Base-by-base conservation (phyloP, 2,113 vertebrate species). In the Daphoenositta chrysoptera region DNA sequence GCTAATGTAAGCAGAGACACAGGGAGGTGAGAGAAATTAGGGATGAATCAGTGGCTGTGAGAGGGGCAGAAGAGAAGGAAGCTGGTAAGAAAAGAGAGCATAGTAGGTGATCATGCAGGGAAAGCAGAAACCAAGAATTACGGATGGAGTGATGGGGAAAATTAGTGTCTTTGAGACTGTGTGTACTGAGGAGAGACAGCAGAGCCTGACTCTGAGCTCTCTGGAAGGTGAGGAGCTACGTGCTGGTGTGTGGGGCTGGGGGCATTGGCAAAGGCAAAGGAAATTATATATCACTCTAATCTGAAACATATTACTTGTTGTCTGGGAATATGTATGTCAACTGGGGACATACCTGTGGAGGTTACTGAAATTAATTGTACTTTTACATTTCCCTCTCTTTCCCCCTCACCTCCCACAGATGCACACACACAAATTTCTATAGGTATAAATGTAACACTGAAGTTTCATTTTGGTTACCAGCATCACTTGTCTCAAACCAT, bases 71-170 rank as follows among this genome's bases (percentile, higher is more conserved):
- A 57, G 33, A 76, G 45, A 40, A 92, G 9, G 33, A 54, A 70
- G 23, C 8, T 65, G 16, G 23, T 31, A 64, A 65, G 60, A 72
- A 56, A 69, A 86, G 27, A 53, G 22, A 75, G 15, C 0, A 1
- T 11, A 39, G n/a, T 2, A 1, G 9, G 45, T n/a, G 21, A 11
- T 37, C 18, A 11, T 6, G 19, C 10, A 77, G 18, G 6, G 30
- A 33, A 83, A 77, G 37, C 2, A 48, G n/a, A 80, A 91, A 80
- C 37, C 18, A 23, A 73, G 54, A 72, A 23, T 15, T 45, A 37
- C 0, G 1, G 26, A 4, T 53, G 26, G 33, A 33, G 20, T 17
- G 6, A 28, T 1, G 2, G 22, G n/a, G 50, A 16, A 77, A 77
- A 91, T 22, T 5, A 45, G 2, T 0, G 0, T 50, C 42, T 80